Evolutionary conservation across 2,888 invertebrate species (phyloP).

Genomic region (Synanthedon andrenaeformis): DNA sequence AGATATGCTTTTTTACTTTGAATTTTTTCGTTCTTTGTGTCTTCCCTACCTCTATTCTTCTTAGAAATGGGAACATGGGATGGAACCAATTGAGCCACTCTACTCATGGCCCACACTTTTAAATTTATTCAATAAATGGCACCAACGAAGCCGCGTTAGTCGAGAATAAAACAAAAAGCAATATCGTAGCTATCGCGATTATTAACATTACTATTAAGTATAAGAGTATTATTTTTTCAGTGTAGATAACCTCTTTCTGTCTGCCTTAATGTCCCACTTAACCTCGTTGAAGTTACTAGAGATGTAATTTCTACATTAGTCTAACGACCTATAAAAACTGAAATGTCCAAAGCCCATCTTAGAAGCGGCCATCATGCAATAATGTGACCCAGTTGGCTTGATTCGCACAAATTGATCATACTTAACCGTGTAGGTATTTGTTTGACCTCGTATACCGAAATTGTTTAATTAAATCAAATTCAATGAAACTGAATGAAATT

Average conservation of each 20-base stretch:
- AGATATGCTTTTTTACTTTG: too few species aligned
- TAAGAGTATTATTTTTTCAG: neutral
- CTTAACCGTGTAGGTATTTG: conserved; percentile 31
- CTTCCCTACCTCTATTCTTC: too few species aligned
- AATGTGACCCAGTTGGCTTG: conserved; percentile 53
- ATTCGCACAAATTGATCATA: conserved; percentile 56
- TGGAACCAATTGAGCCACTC: too few species aligned
- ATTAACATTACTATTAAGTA: neutral
- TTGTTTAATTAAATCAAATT: neutral
- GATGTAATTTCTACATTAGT: conserved; percentile 11
- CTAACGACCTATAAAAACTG: conserved; percentile 11
- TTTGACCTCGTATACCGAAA: conserved; percentile 35
- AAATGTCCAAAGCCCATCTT: conserved; percentile 14
- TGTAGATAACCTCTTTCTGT: neutral
- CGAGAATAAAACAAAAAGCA: too few species aligned
- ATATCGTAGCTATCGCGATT: too few species aligned
- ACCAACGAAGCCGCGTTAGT: too few species aligned
- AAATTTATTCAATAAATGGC: too few species aligned
- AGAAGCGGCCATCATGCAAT: conserved; percentile 29
- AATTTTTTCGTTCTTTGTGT: too few species aligned
- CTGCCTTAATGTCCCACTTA: conserved; percentile 2
- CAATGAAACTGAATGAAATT: too few species aligned
- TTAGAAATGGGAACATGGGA: too few species aligned
- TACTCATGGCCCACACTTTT: too few species aligned
- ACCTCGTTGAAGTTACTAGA: conserved; percentile 1